Percentiles rank a stretch among this genome's conserved stretches.
Conservation (phyloP, 2,888 invertebrate genomes). For the Carabus problematicus region DNA sequence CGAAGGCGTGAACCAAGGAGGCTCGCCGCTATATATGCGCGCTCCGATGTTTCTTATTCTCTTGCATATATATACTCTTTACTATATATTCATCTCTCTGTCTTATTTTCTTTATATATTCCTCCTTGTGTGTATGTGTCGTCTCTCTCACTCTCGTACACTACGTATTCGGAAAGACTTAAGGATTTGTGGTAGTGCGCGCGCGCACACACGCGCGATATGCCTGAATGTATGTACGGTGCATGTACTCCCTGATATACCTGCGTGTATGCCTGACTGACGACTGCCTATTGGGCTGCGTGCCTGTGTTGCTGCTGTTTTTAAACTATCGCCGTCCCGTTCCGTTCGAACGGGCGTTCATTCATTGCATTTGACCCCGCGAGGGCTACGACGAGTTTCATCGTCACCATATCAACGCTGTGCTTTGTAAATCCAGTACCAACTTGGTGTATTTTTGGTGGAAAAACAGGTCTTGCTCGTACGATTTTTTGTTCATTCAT, state of each 20-base stretch:
- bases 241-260: too few relatives aligned
- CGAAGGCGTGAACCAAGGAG: conserved; percentile 48
- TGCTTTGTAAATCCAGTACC: too few relatives aligned
- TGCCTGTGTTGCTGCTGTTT: conserved; percentile 7
- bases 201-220: too few relatives aligned
- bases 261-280: conserved; percentile 13
- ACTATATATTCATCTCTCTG: neutral
- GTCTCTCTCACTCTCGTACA: neutral
- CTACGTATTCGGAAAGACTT: neutral
- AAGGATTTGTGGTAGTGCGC: neutral
- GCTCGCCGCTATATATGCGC: conserved; percentile 42
- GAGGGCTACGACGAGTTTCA: conserved; percentile 1
- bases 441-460: too few relatives aligned
- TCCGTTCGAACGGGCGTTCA: neutral
- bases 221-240: too few relatives aligned
- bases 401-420: too few relatives aligned
- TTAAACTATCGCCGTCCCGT: neutral
- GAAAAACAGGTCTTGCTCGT: too few relatives aligned
- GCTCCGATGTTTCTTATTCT: conserved; percentile 6
- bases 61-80: conserved; percentile 1
- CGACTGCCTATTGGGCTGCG: conserved; percentile 4
- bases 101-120: neutral
- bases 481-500: too few relatives aligned
- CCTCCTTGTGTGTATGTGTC: neutral
- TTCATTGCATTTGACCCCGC: conserved; percentile 18